Percentiles rank a stretch among this genome's conserved stretches.
These are phyloP conservation scores for Oryzias sinensis DNA, from an alignment of 2,797 vertebrate species.

Conservation along the genomic window DNA sequence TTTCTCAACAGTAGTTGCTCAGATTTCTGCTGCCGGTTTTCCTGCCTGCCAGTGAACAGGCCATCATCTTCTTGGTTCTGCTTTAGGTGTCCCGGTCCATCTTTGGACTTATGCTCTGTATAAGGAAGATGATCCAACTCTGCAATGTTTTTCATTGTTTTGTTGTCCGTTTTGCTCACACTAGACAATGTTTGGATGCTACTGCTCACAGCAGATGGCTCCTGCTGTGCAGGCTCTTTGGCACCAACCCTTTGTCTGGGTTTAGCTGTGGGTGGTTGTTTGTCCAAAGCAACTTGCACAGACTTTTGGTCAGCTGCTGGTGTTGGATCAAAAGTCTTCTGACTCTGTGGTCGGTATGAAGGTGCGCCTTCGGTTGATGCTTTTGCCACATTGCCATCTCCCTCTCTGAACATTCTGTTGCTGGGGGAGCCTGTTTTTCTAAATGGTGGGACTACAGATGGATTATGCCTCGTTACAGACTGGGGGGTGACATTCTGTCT, in stretches of 20 bases:
- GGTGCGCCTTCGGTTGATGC: conserved; percentile 20
- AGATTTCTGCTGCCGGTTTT: conserved; percentile 30
- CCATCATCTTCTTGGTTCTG: conserved; percentile 24
- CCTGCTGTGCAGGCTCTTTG: conserved; percentile 39
- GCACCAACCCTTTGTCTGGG: conserved; percentile 64
- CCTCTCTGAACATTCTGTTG: conserved; percentile 17
- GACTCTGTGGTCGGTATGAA: conserved; percentile 37
- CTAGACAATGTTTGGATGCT: conserved; percentile 9
- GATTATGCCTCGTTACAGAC: conserved; percentile 27
- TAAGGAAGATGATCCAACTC: conserved; percentile 62
- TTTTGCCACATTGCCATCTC: conserved; percentile 28
- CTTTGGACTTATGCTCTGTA: conserved; percentile 43
- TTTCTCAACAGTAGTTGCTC: conserved; percentile 41
- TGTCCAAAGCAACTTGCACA: conserved; percentile 5
- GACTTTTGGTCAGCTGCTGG: conserved; percentile 25
- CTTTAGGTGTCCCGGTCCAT: conserved; percentile 54
- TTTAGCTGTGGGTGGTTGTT: conserved; percentile 64
- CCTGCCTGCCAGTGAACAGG: conserved; percentile 33
- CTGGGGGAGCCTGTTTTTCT: conserved; percentile 12
- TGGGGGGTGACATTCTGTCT: conserved; percentile 22
- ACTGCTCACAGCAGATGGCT: conserved; percentile 25
- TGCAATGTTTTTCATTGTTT: conserved; percentile 21
- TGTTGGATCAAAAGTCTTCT: conserved; percentile 15
- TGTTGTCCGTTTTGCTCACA: conserved; percentile 25
- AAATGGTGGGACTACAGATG: conserved; percentile 18